Conservation (phyloP, 2,113 vertebrate genomes). For the Pteronura brasiliensis region DNA sequence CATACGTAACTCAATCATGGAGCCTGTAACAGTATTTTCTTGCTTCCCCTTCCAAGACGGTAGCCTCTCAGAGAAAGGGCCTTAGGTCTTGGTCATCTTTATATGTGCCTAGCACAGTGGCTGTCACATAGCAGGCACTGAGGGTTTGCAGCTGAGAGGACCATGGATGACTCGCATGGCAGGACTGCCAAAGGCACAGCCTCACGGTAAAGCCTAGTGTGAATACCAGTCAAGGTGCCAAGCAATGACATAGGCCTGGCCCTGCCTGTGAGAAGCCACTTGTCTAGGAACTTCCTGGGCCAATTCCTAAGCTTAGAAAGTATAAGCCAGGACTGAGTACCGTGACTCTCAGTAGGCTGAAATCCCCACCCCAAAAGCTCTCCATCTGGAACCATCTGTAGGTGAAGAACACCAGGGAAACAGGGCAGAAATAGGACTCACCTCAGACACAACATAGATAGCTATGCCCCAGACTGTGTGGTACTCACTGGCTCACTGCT, state of each 20-base stretch:
- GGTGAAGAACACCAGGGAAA: neutral
- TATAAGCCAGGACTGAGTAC: neutral
- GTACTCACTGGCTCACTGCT: neutral
- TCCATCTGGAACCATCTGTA: neutral
- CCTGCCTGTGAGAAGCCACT: neutral
- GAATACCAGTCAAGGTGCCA: neutral
- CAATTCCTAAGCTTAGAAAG: neutral
- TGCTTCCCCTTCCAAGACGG: neutral
- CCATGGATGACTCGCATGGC: neutral
- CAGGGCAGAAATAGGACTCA: neutral
- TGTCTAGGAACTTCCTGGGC: neutral
- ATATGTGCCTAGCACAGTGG: neutral
- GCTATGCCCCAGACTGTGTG: neutral
- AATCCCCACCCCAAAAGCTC: neutral
- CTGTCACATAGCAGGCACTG: neutral
- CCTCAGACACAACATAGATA: neutral
- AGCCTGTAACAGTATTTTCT: neutral
- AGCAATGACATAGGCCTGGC: neutral
- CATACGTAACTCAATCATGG: neutral
- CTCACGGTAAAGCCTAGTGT: neutral
- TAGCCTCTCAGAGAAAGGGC: neutral
- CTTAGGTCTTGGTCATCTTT: too few relatives aligned
- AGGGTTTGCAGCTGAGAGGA: neutral
- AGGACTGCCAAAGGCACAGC: neutral
- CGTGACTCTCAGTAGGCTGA: neutral